Evolutionary conservation across 2,888 invertebrate genomes (phyloP).

Genomic region (Scaptomyza reducta): DNA sequence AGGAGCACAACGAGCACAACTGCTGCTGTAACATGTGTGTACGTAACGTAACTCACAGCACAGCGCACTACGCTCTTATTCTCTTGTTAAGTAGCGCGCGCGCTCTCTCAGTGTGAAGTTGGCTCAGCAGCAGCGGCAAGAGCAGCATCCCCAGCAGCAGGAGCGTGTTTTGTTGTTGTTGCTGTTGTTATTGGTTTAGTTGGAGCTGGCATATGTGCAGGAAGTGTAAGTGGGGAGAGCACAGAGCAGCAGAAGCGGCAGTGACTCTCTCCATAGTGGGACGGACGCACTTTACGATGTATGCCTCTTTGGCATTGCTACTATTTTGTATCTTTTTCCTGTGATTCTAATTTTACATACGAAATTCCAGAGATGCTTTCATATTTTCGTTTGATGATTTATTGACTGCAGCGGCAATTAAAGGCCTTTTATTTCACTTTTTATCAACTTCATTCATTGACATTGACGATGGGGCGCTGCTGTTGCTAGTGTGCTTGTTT

Average conservation of each 20-base stretch:
- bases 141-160: conserved; percentile 66
- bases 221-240: conserved; percentile 54
- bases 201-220: conserved; percentile 66
- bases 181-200: conserved; percentile 18
- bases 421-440: conserved; percentile 76
- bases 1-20: conserved; percentile 4
- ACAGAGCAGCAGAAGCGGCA: conserved; percentile 36
- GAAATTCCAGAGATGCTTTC: conserved; percentile 74
- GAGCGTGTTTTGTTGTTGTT: conserved; percentile 46
- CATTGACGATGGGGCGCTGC: conserved; percentile 61
- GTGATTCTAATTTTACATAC: conserved; percentile 72
- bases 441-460: conserved; percentile 75
- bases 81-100: conserved; percentile 25
- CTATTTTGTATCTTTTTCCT: conserved; percentile 50
- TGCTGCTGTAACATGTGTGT: conserved; percentile 8
- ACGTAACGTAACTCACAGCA: conserved; percentile 11
- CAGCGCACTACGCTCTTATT: conserved; percentile 17
- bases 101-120: conserved; percentile 36
- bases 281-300: conserved; percentile 60
- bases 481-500: conserved; percentile 60
- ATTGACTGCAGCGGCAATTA: conserved; percentile 77
- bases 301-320: conserved; percentile 52
- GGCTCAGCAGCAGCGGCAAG: conserved; percentile 11
- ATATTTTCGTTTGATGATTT: conserved; percentile 79
- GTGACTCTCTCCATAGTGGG: conserved; percentile 40